Evolutionary conservation across 2,797 vertebrate genomes (phyloP).

Genomic region (Platyrinchus mystaceus): DNA sequence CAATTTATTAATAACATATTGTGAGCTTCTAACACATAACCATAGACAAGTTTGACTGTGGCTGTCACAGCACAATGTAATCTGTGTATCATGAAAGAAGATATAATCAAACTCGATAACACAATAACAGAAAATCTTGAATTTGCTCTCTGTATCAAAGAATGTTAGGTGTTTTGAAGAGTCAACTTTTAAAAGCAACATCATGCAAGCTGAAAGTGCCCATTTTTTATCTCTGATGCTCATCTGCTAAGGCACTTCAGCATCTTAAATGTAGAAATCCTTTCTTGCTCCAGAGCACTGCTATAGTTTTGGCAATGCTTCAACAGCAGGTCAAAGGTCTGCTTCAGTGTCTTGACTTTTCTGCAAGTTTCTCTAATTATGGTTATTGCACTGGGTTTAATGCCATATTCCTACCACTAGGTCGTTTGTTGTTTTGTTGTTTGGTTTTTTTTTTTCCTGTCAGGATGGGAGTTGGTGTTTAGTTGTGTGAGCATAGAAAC

Average conservation of each 20-base stretch:
- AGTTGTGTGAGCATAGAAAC: neutral
- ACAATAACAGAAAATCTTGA: neutral
- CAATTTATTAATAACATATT: neutral
- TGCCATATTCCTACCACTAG: neutral
- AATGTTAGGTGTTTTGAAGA: neutral
- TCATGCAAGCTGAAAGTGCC: accelerated
- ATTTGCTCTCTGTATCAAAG: neutral
- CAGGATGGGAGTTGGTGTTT: neutral
- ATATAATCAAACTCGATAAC: neutral
- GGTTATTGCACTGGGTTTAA: neutral
- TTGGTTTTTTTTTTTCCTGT: neutral
- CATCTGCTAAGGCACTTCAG: neutral
- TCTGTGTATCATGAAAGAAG: neutral
- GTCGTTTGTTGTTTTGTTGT: no score
- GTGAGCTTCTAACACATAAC: neutral
- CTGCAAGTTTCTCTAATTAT: neutral
- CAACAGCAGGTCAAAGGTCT: neutral
- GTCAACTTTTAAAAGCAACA: neutral
- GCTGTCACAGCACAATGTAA: neutral
- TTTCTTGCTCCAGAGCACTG: neutral
- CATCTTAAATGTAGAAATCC: neutral
- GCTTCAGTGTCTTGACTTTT: neutral
- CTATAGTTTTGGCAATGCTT: neutral
- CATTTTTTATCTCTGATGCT: neutral
- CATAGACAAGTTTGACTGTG: neutral